phyloP scores from a whole-genome alignment of 2,113 vertebrate species.

The Rhabdornis inornatus region DNA sequence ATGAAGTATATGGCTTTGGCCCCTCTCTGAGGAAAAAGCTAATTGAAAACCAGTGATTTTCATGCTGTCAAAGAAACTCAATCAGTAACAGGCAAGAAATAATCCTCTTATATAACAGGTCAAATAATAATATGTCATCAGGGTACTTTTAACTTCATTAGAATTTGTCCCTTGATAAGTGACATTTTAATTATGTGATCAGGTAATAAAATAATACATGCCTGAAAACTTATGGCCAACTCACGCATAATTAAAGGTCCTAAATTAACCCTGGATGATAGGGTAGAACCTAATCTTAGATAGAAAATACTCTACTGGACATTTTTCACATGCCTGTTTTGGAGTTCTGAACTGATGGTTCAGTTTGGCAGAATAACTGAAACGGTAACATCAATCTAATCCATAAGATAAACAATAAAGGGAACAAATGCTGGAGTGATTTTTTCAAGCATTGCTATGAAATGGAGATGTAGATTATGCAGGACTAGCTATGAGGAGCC shows the following conservation, averaged over 20 bases:
- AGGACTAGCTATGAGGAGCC: background rate
- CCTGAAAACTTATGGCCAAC: slow-evolving; percentile 48
- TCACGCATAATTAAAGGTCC: background rate
- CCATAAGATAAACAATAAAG: slow-evolving; percentile 3
- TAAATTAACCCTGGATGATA: slow-evolving; percentile 40
- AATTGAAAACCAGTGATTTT: slow-evolving; percentile 24
- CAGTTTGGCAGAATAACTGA: background rate
- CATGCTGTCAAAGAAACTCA: background rate
- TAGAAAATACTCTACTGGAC: background rate
- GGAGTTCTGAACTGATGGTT: background rate
- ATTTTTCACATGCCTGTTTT: slow-evolving; percentile 4
- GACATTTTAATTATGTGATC: slow-evolving; percentile 60
- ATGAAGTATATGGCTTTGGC: background rate
- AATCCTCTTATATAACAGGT: slow-evolving; percentile 43
- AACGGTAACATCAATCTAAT: background rate
- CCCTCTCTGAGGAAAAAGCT: background rate
- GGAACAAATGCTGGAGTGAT: background rate
- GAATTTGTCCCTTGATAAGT: slow-evolving; percentile 52
- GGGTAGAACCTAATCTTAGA: background rate
- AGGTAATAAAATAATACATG: slow-evolving; percentile 54
- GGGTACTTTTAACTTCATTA: slow-evolving; percentile 56
- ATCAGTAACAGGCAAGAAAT: slow-evolving; percentile 17
- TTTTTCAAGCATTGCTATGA: background rate
- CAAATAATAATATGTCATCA: slow-evolving; percentile 41
- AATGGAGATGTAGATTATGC: background rate